Percentiles rank a stretch among this genome's conserved stretches.
phyloP scores from a whole-genome alignment of 1,140 invertebrate species.

The Phenacoccus solenopsis region DNA sequence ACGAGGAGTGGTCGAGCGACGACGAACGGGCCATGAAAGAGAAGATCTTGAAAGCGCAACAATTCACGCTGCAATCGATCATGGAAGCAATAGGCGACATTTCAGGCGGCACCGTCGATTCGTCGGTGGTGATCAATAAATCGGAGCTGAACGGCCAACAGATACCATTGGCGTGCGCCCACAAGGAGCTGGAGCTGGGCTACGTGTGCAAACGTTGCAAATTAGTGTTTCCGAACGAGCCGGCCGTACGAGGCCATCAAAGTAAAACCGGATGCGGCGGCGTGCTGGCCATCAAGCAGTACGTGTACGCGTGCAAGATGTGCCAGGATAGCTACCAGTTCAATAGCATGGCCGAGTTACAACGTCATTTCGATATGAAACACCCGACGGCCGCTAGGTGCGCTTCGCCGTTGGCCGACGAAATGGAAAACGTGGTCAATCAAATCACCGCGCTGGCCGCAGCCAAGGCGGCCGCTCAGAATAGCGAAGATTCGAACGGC shows the following conservation, averaged over 20 bases:
- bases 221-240: not conserved
- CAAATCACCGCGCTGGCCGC: conserved; percentile 59
- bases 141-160: not conserved
- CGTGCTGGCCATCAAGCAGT: conserved; percentile 44
- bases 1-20: conserved; percentile 11
- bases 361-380: not conserved
- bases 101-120: not conserved
- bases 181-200: not conserved
- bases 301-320: conserved; percentile 58
- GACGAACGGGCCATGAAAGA: not conserved
- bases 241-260: not conserved
- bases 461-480: conserved; percentile 44
- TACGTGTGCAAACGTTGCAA: not conserved
- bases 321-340: conserved; percentile 53
- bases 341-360: conserved; percentile 51
- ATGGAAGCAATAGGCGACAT: not conserved
- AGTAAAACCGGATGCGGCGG: not conserved
- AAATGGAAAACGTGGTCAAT: conserved; percentile 71
- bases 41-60: not conserved
- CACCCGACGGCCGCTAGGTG: not conserved
- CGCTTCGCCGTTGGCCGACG: conserved; percentile 42
- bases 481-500: conserved; percentile 26
- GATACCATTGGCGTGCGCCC: not conserved
- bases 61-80: not conserved
- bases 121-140: not conserved